phyloP scores from a whole-genome alignment of 2,888 invertebrate species.

The Anthophora plumipes region DNA sequence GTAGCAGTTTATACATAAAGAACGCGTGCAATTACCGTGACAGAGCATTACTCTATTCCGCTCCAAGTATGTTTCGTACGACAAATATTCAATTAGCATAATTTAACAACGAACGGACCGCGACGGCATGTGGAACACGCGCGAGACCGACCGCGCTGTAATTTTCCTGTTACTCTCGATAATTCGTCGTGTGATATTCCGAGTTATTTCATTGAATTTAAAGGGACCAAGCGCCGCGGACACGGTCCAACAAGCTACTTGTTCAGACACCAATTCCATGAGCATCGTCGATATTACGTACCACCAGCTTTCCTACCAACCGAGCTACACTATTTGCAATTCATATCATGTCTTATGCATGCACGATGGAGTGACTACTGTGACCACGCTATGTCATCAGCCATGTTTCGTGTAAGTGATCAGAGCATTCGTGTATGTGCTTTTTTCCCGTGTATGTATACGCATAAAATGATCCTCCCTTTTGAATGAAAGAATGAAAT shows the following conservation, averaged over 20 bases:
- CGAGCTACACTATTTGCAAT: constrained; percentile 73
- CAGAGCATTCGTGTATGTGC: constrained; percentile 25
- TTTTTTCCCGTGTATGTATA: background rate
- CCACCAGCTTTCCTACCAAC: constrained; percentile 51
- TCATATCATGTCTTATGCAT: constrained; percentile 77
- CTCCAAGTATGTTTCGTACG: background rate
- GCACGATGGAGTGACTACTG: constrained; percentile 74
- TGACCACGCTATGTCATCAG: constrained; percentile 67
- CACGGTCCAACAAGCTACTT: constrained; percentile 71
- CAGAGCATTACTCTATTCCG: background rate
- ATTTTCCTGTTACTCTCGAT: constrained; percentile 43
- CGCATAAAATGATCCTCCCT: background rate
- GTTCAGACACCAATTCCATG: constrained; percentile 67
- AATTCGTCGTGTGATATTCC: constrained; percentile 40
- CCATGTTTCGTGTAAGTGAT: constrained; percentile 63
- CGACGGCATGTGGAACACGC: constrained; percentile 5
- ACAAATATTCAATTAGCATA: constrained; percentile 51
- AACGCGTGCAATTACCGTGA: constrained; percentile 23
- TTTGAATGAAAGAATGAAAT: background rate
- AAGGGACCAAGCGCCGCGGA: constrained; percentile 52
- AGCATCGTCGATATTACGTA: constrained; percentile 71
- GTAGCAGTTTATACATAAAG: background rate
- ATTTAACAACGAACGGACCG: constrained; percentile 19
- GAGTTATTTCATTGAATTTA: constrained; percentile 58
- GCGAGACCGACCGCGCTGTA: constrained; percentile 14